phyloP scores from a whole-genome alignment of 2,888 invertebrate genomes.

The Neelides folsomi region DNA sequence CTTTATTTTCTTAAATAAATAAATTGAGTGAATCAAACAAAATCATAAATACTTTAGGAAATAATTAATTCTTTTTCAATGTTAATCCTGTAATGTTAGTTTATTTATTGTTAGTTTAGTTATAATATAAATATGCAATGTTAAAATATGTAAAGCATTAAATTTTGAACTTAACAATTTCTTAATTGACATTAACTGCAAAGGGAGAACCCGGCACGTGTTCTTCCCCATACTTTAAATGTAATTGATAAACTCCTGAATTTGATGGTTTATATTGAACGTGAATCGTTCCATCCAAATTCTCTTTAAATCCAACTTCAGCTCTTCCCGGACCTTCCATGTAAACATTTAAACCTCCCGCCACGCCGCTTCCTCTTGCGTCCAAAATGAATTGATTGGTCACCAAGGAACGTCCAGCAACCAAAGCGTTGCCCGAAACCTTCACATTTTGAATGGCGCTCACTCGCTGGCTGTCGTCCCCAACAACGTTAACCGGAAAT shows the following conservation, averaged over 20 bases:
- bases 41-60: too few species aligned
- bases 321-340: not conserved
- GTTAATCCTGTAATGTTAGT: too few species aligned
- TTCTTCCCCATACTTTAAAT: conserved; percentile 29
- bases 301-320: not conserved
- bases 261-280: conserved; percentile 31
- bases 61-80: too few species aligned
- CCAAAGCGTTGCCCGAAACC: conserved; percentile 22
- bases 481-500: conserved; percentile 24
- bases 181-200: conserved; percentile 25
- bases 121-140: too few species aligned
- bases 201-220: conserved; percentile 28
- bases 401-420: conserved; percentile 23
- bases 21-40: too few species aligned
- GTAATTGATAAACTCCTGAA: conserved; percentile 27
- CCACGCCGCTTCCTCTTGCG: conserved; percentile 25
- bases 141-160: too few species aligned
- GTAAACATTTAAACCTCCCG: conserved; percentile 29
- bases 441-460: conserved; percentile 21
- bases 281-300: conserved; percentile 25
- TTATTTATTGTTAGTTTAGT: too few species aligned
- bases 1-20: too few species aligned
- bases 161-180: too few species aligned
- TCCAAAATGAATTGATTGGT: conserved; percentile 32
- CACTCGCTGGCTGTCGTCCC: conserved; percentile 15